Evolutionary conservation across 2,113 vertebrate species (phyloP).

Genomic region (Talpa occidentalis): DNA sequence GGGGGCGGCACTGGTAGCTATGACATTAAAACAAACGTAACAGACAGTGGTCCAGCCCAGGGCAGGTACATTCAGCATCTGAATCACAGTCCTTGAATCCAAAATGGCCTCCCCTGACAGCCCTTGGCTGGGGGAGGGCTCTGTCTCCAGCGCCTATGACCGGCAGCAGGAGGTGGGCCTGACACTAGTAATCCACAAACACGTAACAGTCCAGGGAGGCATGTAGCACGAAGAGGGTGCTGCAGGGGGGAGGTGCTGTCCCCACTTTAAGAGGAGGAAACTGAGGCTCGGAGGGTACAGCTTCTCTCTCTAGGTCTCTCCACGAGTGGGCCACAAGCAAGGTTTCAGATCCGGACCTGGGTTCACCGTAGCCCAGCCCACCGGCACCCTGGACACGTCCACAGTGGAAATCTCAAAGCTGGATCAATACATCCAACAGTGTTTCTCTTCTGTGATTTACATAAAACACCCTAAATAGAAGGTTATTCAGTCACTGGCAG

Average conservation of each 20-base stretch:
- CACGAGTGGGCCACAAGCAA: not conserved
- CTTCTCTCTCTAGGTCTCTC: not conserved
- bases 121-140: not conserved
- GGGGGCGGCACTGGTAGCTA: not conserved
- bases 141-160: not conserved
- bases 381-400: not conserved
- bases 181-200: not conserved
- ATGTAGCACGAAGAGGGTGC: not conserved
- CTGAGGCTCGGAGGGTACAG: not conserved
- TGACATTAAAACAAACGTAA: not conserved
- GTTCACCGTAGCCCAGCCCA: not conserved
- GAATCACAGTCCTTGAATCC: constrained; percentile 8
- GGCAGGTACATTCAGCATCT: not conserved
- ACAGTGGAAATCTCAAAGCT: not conserved
- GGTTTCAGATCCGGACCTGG: not conserved
- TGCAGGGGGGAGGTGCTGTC: not conserved
- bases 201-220: not conserved
- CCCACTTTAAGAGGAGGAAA: not conserved
- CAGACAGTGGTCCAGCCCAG: not conserved
- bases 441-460: constrained; percentile 48
- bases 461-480: constrained; percentile 49
- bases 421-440: constrained; percentile 39
- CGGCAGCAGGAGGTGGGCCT: not conserved
- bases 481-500: constrained; percentile 38
- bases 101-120: not conserved